Base-by-base conservation (phyloP, 2,888 invertebrate species). In the Xylophagus ater region DNA sequence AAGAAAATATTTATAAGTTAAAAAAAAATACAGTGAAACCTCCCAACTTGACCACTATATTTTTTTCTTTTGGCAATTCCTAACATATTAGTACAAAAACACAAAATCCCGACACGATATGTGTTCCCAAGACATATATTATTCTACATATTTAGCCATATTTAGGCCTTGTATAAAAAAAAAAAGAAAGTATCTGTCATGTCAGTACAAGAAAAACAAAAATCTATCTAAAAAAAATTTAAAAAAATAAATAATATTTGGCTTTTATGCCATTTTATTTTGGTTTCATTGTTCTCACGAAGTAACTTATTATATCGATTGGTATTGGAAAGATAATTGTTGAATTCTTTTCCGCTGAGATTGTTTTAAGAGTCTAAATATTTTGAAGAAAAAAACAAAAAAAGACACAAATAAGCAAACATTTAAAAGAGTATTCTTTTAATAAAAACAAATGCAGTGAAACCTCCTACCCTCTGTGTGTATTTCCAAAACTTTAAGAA, bases 311-410 rank as follows among this genome's bases (percentile, higher is more conserved):
- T 53, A 87, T 70, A 57, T 87, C 86, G 49, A 76, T 75, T 7
- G 88, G 89, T 51, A 90, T 68, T 13, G 96, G 96, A 67, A 96
- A 96, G 32, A 96, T 87, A 56, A 96, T 96, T 4, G 96, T 96
- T 8, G 93, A 94, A 62, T 96, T 94, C 73, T 96, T 94, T 73
- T 96, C 96, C 18, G 93, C 90, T 17, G 93, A 92, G 58, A 96
- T 94, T 41, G 92, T 88, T 69, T 89, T 94, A 57, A 96, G 68
- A 1, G 96, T 96, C 85, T 96, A 79, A 19, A 21, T 18, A 21
- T 18, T 35, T 17, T 26, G 34, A 34, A 36, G 14, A 20, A 6
- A 24, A 37, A 15, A 6, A 43, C 25, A 31, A 34, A 18, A 35
- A 43, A 45, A 33, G 23, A 30, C 15, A 20, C 8, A 33, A 9